Percentiles rank a stretch among this genome's conserved stretches.
These are phyloP conservation scores for Proterorhinus semilunaris DNA, from an alignment of 2,113 vertebrate genomes.

Conservation along the genomic window DNA sequence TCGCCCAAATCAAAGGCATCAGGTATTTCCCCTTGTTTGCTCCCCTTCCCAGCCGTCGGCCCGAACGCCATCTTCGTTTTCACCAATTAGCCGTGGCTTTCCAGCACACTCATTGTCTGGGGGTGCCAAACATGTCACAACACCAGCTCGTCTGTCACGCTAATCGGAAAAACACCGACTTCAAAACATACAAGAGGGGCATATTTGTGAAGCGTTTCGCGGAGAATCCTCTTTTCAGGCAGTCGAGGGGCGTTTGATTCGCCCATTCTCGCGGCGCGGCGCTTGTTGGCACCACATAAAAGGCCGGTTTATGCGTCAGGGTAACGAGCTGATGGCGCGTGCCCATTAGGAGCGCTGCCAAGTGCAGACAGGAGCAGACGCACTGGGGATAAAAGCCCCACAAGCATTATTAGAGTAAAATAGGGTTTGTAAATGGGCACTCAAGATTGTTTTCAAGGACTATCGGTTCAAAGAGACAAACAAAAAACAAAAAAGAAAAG, in stretches of 20 bases:
- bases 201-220: constrained; percentile 16
- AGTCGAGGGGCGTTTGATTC: constrained; percentile 44
- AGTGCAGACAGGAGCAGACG: constrained; percentile 29
- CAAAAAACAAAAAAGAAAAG: too few species aligned
- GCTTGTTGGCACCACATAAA: constrained; percentile 52
- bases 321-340: constrained; percentile 69
- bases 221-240: constrained; percentile 7
- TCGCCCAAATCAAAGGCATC: constrained; percentile 94
- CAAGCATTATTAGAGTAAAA: constrained; percentile 57
- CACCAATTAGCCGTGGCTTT: constrained; percentile 51
- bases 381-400: constrained; percentile 21
- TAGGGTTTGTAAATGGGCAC: background rate
- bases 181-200: constrained; percentile 1
- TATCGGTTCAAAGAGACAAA: background rate
- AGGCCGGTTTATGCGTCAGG: constrained; percentile 62
- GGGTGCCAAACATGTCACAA: constrained; percentile 14
- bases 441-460: background rate
- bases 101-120: constrained; percentile 18
- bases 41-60: background rate
- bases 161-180: background rate
- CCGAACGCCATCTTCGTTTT: constrained; percentile 37
- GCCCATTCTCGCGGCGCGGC: constrained; percentile 50
- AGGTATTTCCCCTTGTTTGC: constrained; percentile 68
- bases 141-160: constrained; percentile 40
- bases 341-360: constrained; percentile 59